Evolutionary conservation across 2,888 invertebrate genomes (phyloP).

Genomic region (Polydrusus pterygomalis): DNA sequence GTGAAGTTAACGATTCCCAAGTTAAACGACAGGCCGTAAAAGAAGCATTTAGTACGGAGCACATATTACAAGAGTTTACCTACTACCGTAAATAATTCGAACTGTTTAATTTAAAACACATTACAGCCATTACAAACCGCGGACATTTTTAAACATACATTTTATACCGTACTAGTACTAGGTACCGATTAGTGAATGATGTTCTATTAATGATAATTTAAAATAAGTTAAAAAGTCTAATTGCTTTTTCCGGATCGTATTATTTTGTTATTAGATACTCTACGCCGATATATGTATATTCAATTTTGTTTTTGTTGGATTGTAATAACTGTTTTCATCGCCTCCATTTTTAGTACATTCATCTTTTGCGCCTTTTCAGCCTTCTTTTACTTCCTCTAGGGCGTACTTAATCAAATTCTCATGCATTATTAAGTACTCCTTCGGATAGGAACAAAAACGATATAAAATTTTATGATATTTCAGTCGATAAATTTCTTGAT

Average conservation of each 20-base stretch:
- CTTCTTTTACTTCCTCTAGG: slow-evolving; percentile 17
- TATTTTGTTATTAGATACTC: slow-evolving; percentile 48
- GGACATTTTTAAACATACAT: slow-evolving; percentile 45
- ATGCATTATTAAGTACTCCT: background rate
- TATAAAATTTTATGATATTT: slow-evolving; percentile 2
- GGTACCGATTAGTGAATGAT: background rate
- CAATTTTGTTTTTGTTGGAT: slow-evolving; percentile 30
- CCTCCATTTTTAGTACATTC: slow-evolving; percentile 29
- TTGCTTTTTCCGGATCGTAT: slow-evolving; percentile 52
- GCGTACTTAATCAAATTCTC: slow-evolving; percentile 4
- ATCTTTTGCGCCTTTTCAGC: slow-evolving; percentile 3
- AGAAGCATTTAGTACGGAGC: slow-evolving; percentile 32
- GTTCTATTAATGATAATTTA: slow-evolving; percentile 40
- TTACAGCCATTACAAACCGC: slow-evolving; percentile 30
- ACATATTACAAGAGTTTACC: slow-evolving; percentile 18
- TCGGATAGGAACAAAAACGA: background rate
- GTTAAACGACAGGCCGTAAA: slow-evolving; percentile 42
- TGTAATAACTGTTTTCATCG: slow-evolving; percentile 47
- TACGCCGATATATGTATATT: slow-evolving; percentile 41
- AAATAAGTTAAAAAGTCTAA: slow-evolving; percentile 43
- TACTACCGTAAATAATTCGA: slow-evolving; percentile 49
- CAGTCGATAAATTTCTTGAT: background rate
- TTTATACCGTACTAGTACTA: slow-evolving; percentile 27
- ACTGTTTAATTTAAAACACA: slow-evolving; percentile 51
- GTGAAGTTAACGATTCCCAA: slow-evolving; percentile 35